Evolutionary conservation across 2,888 invertebrate genomes (phyloP).

Genomic region (Scotopteryx bipunctaria): DNA sequence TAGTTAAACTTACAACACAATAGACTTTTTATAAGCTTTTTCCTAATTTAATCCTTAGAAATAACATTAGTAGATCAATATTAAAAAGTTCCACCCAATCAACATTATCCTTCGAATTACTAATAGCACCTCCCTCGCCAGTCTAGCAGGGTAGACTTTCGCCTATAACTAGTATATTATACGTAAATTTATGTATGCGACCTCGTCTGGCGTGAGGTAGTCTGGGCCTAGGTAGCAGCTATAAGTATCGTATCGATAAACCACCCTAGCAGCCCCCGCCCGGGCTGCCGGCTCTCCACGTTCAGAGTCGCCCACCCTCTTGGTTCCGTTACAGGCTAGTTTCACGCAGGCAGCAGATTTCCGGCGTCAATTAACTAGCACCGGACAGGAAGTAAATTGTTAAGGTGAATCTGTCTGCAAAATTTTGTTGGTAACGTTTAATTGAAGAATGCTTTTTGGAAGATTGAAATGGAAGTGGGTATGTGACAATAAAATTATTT

Average conservation of each 20-base stretch:
- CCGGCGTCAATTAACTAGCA: neutral
- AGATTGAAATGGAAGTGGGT: no score
- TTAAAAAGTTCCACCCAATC: no score
- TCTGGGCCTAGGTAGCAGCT: slow-evolving; percentile 8
- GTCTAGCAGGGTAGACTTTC: slow-evolving; percentile 1
- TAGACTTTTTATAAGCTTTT: no score
- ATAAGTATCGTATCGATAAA: slow-evolving; percentile 15
- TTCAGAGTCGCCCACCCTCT: slow-evolving; percentile 2
- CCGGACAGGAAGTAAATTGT: no score
- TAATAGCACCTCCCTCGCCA: neutral
- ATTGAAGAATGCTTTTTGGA: no score
- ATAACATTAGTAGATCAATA: no score
- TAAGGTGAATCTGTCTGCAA: neutral
- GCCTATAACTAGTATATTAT: neutral
- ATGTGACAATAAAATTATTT: no score
- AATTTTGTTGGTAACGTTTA: no score
- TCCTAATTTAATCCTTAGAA: no score
- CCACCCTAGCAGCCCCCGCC: slow-evolving; percentile 7
- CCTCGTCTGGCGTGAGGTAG: slow-evolving; percentile 8
- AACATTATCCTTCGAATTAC: no score
- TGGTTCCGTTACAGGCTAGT: neutral
- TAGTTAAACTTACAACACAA: no score
- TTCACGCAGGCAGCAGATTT: slow-evolving; percentile 1
- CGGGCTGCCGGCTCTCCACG: neutral
- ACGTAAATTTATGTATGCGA: neutral